Conservation (phyloP, 2,113 vertebrate species). For the Meleagris gallopavo region DNA sequence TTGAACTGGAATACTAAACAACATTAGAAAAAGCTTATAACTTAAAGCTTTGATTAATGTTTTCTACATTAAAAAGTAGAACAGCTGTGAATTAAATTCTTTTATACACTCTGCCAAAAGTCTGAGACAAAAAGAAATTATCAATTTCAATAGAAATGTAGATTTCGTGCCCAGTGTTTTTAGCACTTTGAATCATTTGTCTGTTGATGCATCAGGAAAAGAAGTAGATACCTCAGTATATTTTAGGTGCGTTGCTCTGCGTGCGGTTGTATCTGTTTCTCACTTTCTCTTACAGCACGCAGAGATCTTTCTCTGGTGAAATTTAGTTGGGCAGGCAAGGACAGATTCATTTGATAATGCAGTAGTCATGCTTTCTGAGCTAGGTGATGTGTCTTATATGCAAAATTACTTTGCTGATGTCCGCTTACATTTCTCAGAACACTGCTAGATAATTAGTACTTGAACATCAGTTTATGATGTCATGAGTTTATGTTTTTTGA, state of each 20-base stretch:
- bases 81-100: conserved; percentile 84
- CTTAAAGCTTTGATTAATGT: conserved; percentile 85
- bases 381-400: background rate
- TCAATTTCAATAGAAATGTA: conserved; percentile 64
- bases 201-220: conserved; percentile 1
- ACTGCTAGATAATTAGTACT: background rate
- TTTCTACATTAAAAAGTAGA: conserved; percentile 81
- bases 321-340: background rate
- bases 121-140: conserved; percentile 58
- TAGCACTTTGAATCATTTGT: conserved; percentile 51
- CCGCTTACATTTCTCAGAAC: background rate
- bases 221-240: background rate
- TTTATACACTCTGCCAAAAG: conserved; percentile 80
- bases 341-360: background rate
- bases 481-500: background rate
- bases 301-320: background rate
- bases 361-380: accelerated
- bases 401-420: background rate
- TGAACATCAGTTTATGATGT: background rate
- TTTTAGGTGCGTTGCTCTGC: background rate
- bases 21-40: conserved; percentile 80
- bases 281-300: background rate
- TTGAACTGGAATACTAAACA: conserved; percentile 85
- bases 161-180: conserved; percentile 51
- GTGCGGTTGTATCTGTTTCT: background rate